A percentile compares a stretch with the other conserved stretches of the same genome.
Conservation (phyloP, 2,113 vertebrate species). For the Puffinus mauretanicus region DNA sequence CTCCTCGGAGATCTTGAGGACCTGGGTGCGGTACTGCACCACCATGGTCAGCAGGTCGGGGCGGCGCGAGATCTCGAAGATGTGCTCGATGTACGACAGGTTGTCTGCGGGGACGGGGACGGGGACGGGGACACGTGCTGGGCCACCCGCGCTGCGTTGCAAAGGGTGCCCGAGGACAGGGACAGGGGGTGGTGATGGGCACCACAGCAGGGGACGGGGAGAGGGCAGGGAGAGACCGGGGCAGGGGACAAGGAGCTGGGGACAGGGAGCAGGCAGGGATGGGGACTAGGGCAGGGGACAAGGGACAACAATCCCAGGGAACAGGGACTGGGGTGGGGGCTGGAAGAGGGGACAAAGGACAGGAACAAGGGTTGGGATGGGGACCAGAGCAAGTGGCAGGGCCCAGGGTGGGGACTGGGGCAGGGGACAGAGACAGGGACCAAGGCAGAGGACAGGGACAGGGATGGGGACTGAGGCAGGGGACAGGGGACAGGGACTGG, state of each 20-base stretch:
- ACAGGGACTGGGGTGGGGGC: neutral
- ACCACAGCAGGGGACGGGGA: too few species aligned
- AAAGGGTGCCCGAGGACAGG: neutral
- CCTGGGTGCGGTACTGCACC: conserved; percentile 91
- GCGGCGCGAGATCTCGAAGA: conserved; percentile 93
- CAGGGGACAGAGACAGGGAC: neutral
- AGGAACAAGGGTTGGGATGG: neutral
- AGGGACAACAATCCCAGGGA: neutral
- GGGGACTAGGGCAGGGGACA: neutral
- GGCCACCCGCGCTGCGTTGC: neutral
- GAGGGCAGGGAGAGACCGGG: too few species aligned
- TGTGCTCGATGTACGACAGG: conserved; percentile 92
- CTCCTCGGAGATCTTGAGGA: conserved; percentile 93
- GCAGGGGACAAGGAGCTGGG: neutral
- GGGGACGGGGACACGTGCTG: neutral
- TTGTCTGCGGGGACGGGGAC: conserved; percentile 75
- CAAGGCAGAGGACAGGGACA: neutral
- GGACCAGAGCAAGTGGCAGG: neutral
- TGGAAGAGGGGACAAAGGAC: neutral
- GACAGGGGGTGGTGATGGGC: too few species aligned
- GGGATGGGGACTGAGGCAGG: too few species aligned
- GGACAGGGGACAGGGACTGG: too few species aligned
- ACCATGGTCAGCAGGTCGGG: conserved; percentile 91
- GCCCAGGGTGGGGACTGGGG: neutral
- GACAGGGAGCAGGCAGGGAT: neutral